Percentiles rank a stretch among this genome's conserved stretches.
These are phyloP conservation scores for Acholoe squamosa DNA, from an alignment of 2,888 invertebrate genomes.

Conservation along the genomic window DNA sequence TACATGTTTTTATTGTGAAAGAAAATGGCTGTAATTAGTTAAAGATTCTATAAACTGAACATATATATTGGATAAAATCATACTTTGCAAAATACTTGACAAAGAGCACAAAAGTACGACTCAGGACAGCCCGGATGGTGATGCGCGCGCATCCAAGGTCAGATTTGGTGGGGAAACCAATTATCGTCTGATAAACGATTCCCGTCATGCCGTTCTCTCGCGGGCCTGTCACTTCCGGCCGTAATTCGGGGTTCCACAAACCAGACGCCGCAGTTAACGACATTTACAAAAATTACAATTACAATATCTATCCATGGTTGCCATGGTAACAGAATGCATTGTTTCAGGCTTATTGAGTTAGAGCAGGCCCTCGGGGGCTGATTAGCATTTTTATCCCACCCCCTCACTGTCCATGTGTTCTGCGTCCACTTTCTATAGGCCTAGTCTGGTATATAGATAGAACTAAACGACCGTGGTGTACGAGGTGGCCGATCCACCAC, in stretches of 20 bases:
- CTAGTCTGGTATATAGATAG: too few species aligned
- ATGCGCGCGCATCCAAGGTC: neutral
- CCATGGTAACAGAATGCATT: constrained; percentile 55
- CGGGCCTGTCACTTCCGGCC: constrained; percentile 36
- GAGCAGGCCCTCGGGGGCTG: neutral
- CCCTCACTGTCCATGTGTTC: too few species aligned
- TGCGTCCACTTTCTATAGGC: too few species aligned
- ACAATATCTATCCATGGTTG: neutral
- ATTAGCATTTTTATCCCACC: constrained; percentile 15
- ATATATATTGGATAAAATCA: too few species aligned
- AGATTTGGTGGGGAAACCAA: neutral
- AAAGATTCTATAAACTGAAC: too few species aligned
- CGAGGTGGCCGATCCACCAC: too few species aligned
- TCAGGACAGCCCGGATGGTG: neutral
- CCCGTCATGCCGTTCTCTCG: neutral
- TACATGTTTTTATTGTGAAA: too few species aligned
- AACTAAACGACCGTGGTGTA: too few species aligned
- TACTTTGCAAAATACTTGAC: too few species aligned
- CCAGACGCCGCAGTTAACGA: constrained; percentile 35
- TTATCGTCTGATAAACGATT: constrained; percentile 25
- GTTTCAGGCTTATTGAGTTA: constrained; percentile 38
- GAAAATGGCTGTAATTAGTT: too few species aligned
- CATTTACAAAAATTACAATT: constrained; percentile 56
- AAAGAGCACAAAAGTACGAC: too few species aligned
- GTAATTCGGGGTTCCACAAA: constrained; percentile 45